phyloP scores from a whole-genome alignment of 92 coral and sea anemone species.

The Desmophyllum pertusum region DNA sequence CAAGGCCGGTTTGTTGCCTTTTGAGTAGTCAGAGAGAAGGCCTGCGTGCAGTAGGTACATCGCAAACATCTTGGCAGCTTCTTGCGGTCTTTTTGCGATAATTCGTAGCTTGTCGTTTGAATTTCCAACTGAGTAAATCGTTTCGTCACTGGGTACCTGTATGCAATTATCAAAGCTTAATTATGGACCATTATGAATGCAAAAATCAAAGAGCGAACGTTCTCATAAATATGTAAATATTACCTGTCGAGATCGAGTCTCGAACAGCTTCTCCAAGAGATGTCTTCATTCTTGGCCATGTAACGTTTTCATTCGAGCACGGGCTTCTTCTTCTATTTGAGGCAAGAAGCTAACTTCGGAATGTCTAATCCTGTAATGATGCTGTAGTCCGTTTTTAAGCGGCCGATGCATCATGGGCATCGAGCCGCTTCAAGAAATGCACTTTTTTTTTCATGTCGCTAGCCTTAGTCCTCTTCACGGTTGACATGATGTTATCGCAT shows the following conservation, averaged over 20 bases:
- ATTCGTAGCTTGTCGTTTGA: conserved; percentile 29
- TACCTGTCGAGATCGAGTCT: conserved; percentile 1
- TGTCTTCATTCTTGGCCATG: not conserved
- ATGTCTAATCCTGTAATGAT: conserved; percentile 8
- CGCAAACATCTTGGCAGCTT: conserved; percentile 45
- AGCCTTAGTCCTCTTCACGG: no score
- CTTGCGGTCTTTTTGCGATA: conserved; percentile 36
- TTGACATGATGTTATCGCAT: no score
- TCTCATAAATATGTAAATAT: conserved; percentile 22
- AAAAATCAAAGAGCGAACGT: not conserved
- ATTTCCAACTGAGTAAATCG: conserved; percentile 7
- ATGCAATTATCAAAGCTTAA: not conserved
- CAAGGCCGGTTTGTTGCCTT: conserved; percentile 32
- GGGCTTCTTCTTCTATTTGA: conserved; percentile 1
- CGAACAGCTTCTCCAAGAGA: conserved; percentile 7
- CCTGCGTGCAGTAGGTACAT: conserved; percentile 37
- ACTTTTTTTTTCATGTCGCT: conserved; percentile 9
- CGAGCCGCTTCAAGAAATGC: conserved; percentile 8
- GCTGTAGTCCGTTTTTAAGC: conserved; percentile 3
- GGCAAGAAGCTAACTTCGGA: conserved; percentile 22
- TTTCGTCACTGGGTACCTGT: conserved; percentile 44
- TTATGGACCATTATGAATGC: conserved; percentile 10
- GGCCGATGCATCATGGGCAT: no score
- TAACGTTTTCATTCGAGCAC: conserved; percentile 1
- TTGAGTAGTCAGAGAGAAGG: conserved; percentile 26